Evolutionary conservation across 2,888 invertebrate genomes (phyloP).

Genomic region (Scaptomyza polygonia): DNA sequence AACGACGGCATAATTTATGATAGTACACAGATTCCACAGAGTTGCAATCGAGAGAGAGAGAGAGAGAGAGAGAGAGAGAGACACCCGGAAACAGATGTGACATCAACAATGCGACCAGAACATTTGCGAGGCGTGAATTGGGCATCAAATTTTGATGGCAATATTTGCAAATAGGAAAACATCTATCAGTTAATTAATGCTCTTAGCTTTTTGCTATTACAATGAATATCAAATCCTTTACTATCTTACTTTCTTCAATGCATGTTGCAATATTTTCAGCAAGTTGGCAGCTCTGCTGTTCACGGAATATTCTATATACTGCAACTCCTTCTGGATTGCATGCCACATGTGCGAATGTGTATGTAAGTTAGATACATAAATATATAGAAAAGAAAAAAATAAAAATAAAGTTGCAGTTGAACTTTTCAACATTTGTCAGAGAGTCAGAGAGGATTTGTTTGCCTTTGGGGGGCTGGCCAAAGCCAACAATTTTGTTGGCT

Average conservation of each 20-base stretch:
- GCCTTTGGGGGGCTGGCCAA: slow-evolving; percentile 64
- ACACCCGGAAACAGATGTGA: slow-evolving; percentile 67
- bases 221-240: not conserved
- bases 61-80: too few species aligned
- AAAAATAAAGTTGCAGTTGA: slow-evolving; percentile 66
- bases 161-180: slow-evolving; percentile 13
- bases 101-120: slow-evolving; percentile 58
- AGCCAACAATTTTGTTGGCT: slow-evolving; percentile 60
- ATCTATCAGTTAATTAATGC: slow-evolving; percentile 9
- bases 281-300: slow-evolving; percentile 32
- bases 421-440: slow-evolving; percentile 77
- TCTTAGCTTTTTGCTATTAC: not conserved
- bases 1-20: slow-evolving; percentile 66
- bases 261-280: slow-evolving; percentile 6
- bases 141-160: slow-evolving; percentile 26
- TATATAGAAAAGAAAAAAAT: slow-evolving; percentile 21
- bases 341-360: slow-evolving; percentile 12
- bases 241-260: not conserved
- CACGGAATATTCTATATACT: slow-evolving; percentile 44
- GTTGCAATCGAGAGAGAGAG: slow-evolving; percentile 32
- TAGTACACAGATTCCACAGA: slow-evolving; percentile 38
- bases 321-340: slow-evolving; percentile 19
- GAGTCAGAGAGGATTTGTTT: slow-evolving; percentile 77
- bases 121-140: slow-evolving; percentile 13
- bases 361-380: slow-evolving; percentile 4